Conservation (phyloP, 2,888 invertebrate genomes). For the Diaperis boleti region DNA sequence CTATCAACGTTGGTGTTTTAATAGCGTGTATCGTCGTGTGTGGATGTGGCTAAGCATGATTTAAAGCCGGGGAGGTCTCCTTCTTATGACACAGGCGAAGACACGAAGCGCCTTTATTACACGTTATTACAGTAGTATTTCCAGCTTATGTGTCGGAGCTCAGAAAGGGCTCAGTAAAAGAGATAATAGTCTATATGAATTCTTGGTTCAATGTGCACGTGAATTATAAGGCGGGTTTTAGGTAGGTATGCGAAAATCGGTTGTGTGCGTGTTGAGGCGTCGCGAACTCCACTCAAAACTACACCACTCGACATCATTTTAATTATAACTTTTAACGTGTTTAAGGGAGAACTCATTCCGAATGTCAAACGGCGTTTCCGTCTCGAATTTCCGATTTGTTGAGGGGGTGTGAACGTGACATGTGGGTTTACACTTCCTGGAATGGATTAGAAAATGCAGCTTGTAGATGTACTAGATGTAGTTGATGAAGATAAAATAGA, state of each 20-base stretch:
- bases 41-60: conserved; percentile 60
- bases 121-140: conserved; percentile 66
- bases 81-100: conserved; percentile 59
- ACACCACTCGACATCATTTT: conserved; percentile 5
- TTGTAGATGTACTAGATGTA: too few species aligned
- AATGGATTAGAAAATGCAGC: too few species aligned
- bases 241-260: conserved; percentile 9
- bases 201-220: conserved; percentile 25
- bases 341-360: conserved; percentile 8
- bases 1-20: conserved; percentile 31
- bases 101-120: conserved; percentile 62
- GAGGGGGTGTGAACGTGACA: conserved; percentile 8
- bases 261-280: not conserved
- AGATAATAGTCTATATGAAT: conserved; percentile 56
- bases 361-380: conserved; percentile 19
- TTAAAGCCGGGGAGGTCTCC: conserved; percentile 50
- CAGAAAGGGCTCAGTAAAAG: conserved; percentile 53
- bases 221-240: conserved; percentile 18
- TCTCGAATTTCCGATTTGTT: conserved; percentile 10
- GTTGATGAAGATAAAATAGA: too few species aligned
- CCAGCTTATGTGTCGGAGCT: conserved; percentile 60
- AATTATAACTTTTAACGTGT: conserved; percentile 6
- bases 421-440: conserved; percentile 4
- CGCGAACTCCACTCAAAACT: not conserved
- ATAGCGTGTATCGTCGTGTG: conserved; percentile 22